These are phyloP conservation scores for Microplitis mediator DNA, from an alignment of 1,140 invertebrate genomes.

Conservation along the genomic window DNA sequence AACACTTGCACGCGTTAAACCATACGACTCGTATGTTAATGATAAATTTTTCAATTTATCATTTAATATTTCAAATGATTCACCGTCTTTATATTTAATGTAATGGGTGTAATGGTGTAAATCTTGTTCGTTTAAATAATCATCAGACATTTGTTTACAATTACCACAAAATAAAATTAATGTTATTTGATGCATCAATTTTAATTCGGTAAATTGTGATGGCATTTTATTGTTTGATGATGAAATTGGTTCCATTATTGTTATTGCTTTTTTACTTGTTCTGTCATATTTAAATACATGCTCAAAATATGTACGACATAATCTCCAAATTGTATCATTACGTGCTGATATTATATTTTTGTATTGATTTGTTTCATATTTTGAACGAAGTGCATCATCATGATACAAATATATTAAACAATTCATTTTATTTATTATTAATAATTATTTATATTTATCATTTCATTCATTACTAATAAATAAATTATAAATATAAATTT, in stretches of 20 bases:
- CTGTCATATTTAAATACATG: background rate
- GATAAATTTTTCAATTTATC: background rate
- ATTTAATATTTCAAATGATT: background rate
- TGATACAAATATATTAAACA: background rate
- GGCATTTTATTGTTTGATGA: background rate
- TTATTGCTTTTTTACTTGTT: background rate
- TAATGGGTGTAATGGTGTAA: background rate
- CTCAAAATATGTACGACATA: background rate
- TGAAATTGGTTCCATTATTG: background rate
- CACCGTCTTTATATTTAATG: background rate
- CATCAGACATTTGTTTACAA: background rate
- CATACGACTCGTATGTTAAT: background rate
- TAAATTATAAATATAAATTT: no score
- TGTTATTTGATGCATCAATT: background rate
- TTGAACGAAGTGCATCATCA: background rate
- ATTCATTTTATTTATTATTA: background rate
- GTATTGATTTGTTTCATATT: background rate
- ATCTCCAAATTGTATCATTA: background rate
- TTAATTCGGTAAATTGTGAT: background rate
- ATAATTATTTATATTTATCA: no score
- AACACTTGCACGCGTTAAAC: background rate
- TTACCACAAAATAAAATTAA: background rate
- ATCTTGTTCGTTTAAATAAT: background rate
- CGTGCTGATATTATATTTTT: background rate
- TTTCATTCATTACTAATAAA: no score